Evolutionary conservation across 2,113 vertebrate genomes (phyloP).

Genomic region (Erpornis zantholeuca): DNA sequence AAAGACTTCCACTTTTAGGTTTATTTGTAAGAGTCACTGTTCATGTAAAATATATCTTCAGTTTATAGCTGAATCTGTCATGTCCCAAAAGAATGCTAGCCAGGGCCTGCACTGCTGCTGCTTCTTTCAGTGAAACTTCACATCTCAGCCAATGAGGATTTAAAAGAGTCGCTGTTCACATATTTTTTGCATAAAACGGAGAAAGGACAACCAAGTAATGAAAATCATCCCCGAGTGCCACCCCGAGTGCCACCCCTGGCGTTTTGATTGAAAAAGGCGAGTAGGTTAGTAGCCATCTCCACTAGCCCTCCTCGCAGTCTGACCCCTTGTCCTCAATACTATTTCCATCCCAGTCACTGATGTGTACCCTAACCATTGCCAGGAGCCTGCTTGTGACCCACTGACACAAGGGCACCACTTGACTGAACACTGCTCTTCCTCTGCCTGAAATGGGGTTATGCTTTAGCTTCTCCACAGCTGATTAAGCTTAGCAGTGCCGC

Average conservation of each 20-base stretch:
- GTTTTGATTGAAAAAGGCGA: not conserved
- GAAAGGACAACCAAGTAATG: not conserved
- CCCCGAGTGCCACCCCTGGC: not conserved
- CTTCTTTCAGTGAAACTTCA: not conserved
- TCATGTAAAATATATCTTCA: not conserved
- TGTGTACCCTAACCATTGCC: not conserved
- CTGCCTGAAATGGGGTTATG: not conserved
- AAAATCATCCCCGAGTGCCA: not conserved
- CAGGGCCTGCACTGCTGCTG: not conserved
- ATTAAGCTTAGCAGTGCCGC: constrained; percentile 4
- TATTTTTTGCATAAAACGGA: not conserved
- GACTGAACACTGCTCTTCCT: not conserved
- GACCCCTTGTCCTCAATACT: not conserved
- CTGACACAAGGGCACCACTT: not conserved
- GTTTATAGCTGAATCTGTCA: not conserved
- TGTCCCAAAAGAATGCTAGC: not conserved
- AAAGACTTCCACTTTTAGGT: not conserved
- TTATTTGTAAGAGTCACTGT: not conserved
- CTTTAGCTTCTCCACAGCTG: not conserved
- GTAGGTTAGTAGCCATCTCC: not conserved
- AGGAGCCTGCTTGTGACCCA: not conserved
- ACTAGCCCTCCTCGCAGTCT: not conserved
- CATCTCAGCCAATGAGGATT: not conserved
- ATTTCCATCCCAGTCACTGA: not conserved
- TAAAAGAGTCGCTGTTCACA: not conserved